Base-by-base conservation (phyloP, 2,888 invertebrate species). In the Anagyrus pseudococci region DNA sequence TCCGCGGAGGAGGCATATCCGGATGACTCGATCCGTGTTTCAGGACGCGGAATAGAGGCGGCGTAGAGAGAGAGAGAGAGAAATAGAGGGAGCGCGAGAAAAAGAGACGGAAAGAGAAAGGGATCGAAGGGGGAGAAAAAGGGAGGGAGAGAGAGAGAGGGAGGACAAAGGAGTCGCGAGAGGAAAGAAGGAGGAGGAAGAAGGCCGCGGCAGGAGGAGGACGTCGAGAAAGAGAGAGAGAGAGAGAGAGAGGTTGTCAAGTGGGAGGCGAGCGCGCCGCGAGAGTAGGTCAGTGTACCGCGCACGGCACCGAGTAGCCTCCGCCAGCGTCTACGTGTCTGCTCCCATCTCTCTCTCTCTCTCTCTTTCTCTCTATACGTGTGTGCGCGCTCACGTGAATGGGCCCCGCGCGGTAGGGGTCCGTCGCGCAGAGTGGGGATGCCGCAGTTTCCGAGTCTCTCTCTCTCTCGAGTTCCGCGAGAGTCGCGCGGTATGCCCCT, bases 211-310 rank as follows among this genome's bases (percentile, higher is more conserved):
- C 4, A 47, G 44, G 19, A 43, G 46, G 58, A 57, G n/a, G 43
- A 48, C 43, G 44, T 67, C 67, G 69, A 58, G 23, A 47, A 67
- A 66, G 70, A n/a, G n/a, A n/a, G n/a, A n/a, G n/a, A n/a, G n/a
- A n/a, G n/a, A n/a, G n/a, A n/a, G n/a, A n/a, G n/a, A n/a, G n/a
- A n/a, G n/a, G n/a, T n/a, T n/a, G n/a, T n/a, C n/a, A n/a, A n/a
- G n/a, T n/a, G 67, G 73, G 70, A 71, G 70, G 49, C 58, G 66
- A 70, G 71, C 71, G 70, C 56, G 67, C 69, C 72, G 71, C 66
- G 71, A 79, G 78, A 80, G 80, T 80, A 80, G 80, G 80, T 80
- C 80, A 80, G 79, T 80, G 79, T 80, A 80, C 80, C 79, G 80
- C 78, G 37, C 19, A 40, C n/a, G 49, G 19, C 8, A 19, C 25